phyloP scores from a whole-genome alignment of 2,888 invertebrate species.

The Ethmia dodecea region DNA sequence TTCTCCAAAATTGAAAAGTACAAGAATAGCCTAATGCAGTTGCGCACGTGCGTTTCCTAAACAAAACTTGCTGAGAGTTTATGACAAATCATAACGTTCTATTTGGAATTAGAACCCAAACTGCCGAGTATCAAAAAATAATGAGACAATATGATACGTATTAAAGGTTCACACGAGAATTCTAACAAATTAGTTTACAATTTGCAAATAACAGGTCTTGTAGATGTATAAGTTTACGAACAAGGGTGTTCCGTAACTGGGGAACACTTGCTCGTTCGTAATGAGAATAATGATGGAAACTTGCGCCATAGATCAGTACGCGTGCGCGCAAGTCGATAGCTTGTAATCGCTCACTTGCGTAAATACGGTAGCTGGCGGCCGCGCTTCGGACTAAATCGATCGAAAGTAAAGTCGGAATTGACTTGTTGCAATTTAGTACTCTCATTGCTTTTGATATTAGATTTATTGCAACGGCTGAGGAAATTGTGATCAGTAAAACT shows the following conservation, averaged over 20 bases:
- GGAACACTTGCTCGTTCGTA: constrained; percentile 44
- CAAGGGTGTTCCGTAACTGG: constrained; percentile 47
- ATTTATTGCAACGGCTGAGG: background rate
- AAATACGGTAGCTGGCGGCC: constrained; percentile 51
- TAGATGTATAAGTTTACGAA: too few relatives aligned
- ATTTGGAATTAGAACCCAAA: too few relatives aligned
- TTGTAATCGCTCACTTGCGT: constrained; percentile 68
- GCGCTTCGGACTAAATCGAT: constrained; percentile 38
- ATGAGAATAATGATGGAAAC: constrained; percentile 69
- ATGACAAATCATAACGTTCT: too few relatives aligned
- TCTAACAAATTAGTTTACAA: too few relatives aligned
- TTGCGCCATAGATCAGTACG: constrained; percentile 58
- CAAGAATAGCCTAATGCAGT: constrained; percentile 18
- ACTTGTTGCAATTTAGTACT: constrained; percentile 25
- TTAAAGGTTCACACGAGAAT: too few relatives aligned
- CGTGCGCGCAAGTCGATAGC: constrained; percentile 59
- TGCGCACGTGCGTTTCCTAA: background rate
- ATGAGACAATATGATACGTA: too few relatives aligned
- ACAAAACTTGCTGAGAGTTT: too few relatives aligned
- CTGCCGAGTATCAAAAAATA: too few relatives aligned
- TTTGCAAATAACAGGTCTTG: too few relatives aligned
- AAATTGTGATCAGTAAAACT: background rate
- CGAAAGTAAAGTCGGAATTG: constrained; percentile 24
- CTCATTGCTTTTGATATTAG: constrained; percentile 19
- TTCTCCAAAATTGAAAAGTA: constrained; percentile 28